Base-by-base conservation (phyloP, 2,888 invertebrate genomes). In the Epinotia ramella region DNA sequence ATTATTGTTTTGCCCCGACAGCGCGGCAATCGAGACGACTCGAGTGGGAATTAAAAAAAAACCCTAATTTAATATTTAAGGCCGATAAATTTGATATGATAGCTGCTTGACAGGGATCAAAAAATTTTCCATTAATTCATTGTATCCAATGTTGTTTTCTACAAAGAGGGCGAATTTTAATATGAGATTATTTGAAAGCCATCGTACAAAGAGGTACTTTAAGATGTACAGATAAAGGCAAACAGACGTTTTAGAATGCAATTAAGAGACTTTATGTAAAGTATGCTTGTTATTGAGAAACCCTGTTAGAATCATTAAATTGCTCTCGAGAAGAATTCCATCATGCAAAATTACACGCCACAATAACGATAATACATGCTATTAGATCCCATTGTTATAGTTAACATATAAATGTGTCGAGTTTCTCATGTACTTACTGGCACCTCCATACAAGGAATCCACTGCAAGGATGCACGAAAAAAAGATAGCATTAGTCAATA, bases 361-460 rank as follows among this genome's bases (percentile, higher is more conserved):
- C 72, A 64, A 57, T 60, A n/a, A 73, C 33, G 20, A 49, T 73
- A n/a, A 49, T 73, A 20, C 76, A 76, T 76, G 76, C 76, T 59
- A 33, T 76, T 76, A 73, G 49, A 33, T 64, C 68, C 64, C 57
- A 72, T 59, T 12, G 18, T 44, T 69, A 68, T 49, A 56, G 49
- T 33, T 67, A 56, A 56, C 18, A 18, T 64, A 49, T 57, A 67
- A n/a, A 44, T 24, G 67, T 33, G 40, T 59, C 57, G 46, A 68
- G 60, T 69, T 59, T 76, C 73, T 74, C 80, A 72, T 60, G 82
- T 91, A 96, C 96, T 96, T 95, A 96, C 96, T 96, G 91, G 96
- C 95, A 91, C 96, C 96, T 95, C 96, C 96, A 95, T 96, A 96
- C 87, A 96, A 94, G 84, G 96, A 96, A 95, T 96, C 97, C 95